Percentiles rank a stretch among this genome's conserved stretches.
Evolutionary conservation across 2,113 vertebrate genomes (phyloP).

Genomic region (Galbula dea): DNA sequence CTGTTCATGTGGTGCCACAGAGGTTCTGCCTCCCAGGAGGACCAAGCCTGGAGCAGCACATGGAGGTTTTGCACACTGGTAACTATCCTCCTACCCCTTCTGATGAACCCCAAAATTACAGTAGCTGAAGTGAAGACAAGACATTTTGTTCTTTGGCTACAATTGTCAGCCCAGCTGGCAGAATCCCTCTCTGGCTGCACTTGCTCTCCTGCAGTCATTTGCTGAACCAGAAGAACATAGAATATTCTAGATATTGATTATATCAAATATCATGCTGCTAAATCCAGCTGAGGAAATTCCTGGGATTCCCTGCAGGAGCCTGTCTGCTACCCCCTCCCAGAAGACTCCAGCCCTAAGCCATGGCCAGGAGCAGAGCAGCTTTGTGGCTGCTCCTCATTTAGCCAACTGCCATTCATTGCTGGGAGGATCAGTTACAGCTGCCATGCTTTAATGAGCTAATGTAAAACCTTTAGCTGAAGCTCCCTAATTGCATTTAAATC

Average conservation of each 20-base stretch:
- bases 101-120: not conserved
- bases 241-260: not conserved
- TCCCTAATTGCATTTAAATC: not conserved
- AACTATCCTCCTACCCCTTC: rapidly evolving
- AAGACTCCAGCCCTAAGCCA: not conserved
- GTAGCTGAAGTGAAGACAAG: not conserved
- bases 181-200: not conserved
- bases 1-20: rapidly evolving
- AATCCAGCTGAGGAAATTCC: not conserved
- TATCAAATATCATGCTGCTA: not conserved
- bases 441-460: not conserved
- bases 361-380: not conserved
- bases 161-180: not conserved
- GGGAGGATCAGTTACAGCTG: not conserved
- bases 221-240: not conserved
- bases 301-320: not conserved
- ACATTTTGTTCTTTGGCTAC: not conserved
- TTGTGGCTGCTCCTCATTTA: not conserved
- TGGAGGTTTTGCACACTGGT: not conserved
- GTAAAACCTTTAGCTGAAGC: not conserved
- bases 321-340: not conserved
- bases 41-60: not conserved
- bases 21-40: not conserved
- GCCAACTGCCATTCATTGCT: not conserved
- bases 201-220: not conserved